Percentiles rank a stretch among this genome's conserved stretches.
Evolutionary conservation across 2,888 invertebrate species (phyloP).

Genomic region (Saturnia pavonia): DNA sequence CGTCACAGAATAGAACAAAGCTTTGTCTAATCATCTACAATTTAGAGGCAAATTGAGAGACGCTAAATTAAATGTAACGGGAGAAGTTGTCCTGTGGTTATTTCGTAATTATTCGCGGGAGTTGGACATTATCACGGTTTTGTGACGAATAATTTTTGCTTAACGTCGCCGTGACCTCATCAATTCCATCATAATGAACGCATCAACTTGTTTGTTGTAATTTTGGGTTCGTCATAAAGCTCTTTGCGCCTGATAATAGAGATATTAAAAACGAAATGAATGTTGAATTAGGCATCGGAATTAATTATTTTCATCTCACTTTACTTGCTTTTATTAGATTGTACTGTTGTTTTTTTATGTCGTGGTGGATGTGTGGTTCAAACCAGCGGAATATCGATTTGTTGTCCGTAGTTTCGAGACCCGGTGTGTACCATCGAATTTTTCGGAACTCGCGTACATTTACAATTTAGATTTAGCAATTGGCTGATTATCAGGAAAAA

Average conservation of each 20-base stretch:
- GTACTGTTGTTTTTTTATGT: not conserved
- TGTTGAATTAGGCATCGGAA: slow-evolving; percentile 36
- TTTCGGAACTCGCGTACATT: no score
- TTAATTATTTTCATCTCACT: slow-evolving; percentile 17
- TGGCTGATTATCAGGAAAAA: no score
- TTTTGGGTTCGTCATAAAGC: slow-evolving; percentile 68
- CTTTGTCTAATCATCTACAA: slow-evolving; percentile 49
- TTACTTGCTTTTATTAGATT: not conserved
- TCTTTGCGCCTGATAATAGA: slow-evolving; percentile 71
- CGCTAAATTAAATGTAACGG: slow-evolving; percentile 71
- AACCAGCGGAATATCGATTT: no score
- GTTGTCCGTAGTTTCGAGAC: no score
- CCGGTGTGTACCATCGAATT: no score
- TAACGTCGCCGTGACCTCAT: slow-evolving; percentile 58
- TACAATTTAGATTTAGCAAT: no score
- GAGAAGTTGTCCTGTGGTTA: slow-evolving; percentile 69
- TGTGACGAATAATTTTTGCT: slow-evolving; percentile 73
- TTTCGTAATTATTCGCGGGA: slow-evolving; percentile 76
- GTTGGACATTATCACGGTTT: slow-evolving; percentile 73
- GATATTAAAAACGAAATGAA: slow-evolving; percentile 64
- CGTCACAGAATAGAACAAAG: slow-evolving; percentile 23
- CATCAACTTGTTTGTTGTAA: slow-evolving; percentile 78
- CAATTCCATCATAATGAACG: slow-evolving; percentile 73
- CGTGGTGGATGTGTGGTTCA: no score
- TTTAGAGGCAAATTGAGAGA: slow-evolving; percentile 60